These are phyloP conservation scores for Synergus gifuensis DNA, from an alignment of 2,888 invertebrate genomes.

Conservation along the genomic window DNA sequence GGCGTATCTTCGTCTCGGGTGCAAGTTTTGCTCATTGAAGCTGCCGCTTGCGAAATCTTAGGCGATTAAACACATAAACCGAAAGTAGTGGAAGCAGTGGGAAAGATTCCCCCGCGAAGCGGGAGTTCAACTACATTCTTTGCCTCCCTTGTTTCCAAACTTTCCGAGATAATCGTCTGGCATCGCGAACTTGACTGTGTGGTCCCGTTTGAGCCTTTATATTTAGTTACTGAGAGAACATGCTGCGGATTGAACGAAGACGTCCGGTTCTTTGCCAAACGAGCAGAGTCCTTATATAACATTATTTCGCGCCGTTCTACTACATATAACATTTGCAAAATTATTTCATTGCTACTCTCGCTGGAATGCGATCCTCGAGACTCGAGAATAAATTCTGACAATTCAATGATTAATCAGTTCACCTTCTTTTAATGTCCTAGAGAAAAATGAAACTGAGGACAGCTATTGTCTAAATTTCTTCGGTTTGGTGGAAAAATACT, in stretches of 20 bases:
- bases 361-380: constrained; percentile 64
- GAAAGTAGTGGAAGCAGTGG: constrained; percentile 19
- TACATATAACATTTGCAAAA: constrained; percentile 60
- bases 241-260: background rate
- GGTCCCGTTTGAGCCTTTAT: background rate
- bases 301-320: constrained; percentile 28
- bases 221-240: constrained; percentile 18
- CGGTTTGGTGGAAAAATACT: background rate
- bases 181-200: constrained; percentile 40
- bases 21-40: constrained; percentile 31
- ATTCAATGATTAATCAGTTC: too few relatives aligned
- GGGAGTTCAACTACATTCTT: background rate
- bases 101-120: background rate
- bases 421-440: too few relatives aligned
- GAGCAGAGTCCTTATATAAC: constrained; percentile 25
- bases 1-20: constrained; percentile 33
- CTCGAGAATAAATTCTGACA: constrained; percentile 35
- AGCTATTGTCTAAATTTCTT: too few relatives aligned
- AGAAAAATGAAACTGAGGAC: too few relatives aligned
- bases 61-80: constrained; percentile 52
- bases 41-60: constrained; percentile 29
- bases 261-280: constrained; percentile 45
- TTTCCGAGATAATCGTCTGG: constrained; percentile 23
- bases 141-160: too few relatives aligned
- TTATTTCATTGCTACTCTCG: constrained; percentile 69